Evolutionary conservation across 1,140 invertebrate species (phyloP).

Genomic region (Bombus terrestris): DNA sequence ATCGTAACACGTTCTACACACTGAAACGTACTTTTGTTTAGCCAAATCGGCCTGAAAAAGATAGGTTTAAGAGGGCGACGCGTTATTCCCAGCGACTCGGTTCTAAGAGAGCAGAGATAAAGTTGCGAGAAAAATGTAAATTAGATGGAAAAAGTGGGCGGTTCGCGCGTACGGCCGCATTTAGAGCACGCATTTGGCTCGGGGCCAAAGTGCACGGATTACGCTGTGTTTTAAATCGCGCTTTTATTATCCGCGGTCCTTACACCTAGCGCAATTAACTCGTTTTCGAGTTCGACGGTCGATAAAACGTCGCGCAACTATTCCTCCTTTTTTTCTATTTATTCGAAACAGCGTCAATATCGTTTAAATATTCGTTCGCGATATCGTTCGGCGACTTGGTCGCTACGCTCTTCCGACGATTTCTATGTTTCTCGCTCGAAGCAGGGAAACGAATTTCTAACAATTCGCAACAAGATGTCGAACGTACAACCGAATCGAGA

Average conservation of each 20-base stretch:
- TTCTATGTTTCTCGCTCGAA: too few species aligned
- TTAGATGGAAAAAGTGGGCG: constrained; percentile 37
- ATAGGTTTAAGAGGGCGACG: background rate
- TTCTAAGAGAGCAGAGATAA: constrained; percentile 25
- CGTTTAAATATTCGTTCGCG: background rate
- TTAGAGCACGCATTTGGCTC: constrained; percentile 38
- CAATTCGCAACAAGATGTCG: too few species aligned
- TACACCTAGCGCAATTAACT: background rate
- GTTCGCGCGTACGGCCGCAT: constrained; percentile 39
- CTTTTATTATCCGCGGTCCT: constrained; percentile 20
- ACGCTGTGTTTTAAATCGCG: constrained; percentile 41
- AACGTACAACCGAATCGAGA: too few species aligned
- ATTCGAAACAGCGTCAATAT: background rate
- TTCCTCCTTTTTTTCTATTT: background rate
- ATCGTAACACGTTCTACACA: background rate
- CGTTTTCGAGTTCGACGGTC: constrained; percentile 1
- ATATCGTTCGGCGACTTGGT: too few species aligned
- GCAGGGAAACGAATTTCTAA: too few species aligned
- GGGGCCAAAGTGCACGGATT: constrained; percentile 48
- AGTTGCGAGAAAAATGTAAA: constrained; percentile 37
- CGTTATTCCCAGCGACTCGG: background rate
- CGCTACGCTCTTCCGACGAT: too few species aligned
- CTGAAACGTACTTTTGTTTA: background rate
- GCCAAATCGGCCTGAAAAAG: background rate
- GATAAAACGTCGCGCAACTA: constrained; percentile 2